A percentile compares a stretch with the other conserved stretches of the same genome.
phyloP scores from a whole-genome alignment of 2,113 vertebrate genomes.

The Actinemys pallida region DNA sequence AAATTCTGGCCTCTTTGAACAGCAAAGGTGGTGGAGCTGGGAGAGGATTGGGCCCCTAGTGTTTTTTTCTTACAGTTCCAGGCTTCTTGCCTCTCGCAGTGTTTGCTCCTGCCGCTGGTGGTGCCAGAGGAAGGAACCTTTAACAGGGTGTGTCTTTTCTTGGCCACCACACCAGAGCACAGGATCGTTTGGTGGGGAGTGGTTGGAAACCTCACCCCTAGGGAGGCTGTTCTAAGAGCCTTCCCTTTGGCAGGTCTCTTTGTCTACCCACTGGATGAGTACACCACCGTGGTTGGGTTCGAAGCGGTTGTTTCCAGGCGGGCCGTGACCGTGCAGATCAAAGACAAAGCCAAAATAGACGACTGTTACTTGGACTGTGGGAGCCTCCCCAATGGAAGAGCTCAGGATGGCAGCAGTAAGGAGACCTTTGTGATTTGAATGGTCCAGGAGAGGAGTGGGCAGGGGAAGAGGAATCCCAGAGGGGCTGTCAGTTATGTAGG shows the following conservation, averaged over 20 bases:
- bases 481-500: not conserved
- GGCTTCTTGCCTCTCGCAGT: not conserved
- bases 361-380: conserved; percentile 79
- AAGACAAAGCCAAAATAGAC: conserved; percentile 92
- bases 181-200: too few relatives aligned
- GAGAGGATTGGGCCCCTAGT: not conserved
- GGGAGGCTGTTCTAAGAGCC: not conserved
- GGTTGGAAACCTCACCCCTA: not conserved
- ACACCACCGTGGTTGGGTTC: conserved; percentile 90
- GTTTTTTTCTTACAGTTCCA: not conserved
- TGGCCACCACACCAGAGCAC: not conserved
- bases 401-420: conserved; percentile 82
- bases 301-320: conserved; percentile 88
- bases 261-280: conserved; percentile 92
- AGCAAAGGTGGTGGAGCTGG: not conserved
- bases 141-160: not conserved
- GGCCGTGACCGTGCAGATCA: conserved; percentile 91
- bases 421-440: not conserved
- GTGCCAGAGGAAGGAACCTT: not conserved
- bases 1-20: not conserved
- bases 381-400: conserved; percentile 67
- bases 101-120: not conserved
- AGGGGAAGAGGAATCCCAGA: not conserved
- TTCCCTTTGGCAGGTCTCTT: conserved; percentile 86
- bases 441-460: accelerated